Evolutionary conservation across 2,113 vertebrate genomes (phyloP), one percentile per base, ranked within the genome.

Genomic region (Vulpes lagopus): DNA sequence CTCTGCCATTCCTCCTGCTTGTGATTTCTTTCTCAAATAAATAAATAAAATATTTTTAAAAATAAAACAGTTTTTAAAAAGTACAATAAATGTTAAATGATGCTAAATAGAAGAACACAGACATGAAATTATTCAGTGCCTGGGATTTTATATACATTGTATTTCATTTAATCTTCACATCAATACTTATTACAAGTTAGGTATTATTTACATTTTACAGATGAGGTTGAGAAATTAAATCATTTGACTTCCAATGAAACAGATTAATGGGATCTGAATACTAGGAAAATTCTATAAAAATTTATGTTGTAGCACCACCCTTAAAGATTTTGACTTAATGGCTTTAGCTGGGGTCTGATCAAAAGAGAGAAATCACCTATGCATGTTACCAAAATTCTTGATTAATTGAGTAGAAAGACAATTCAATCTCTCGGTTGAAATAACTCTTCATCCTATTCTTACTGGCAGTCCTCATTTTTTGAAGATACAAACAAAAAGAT

Each of bases 81-180:
- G 43, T 43, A 43, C 43, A 43, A 43, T 43, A 43, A 43, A 43
- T 43, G 43, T 43, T 43, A 15, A 55, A 43, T 30, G 62, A 92
- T 17, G 11, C 23, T 30, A 27, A 92, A 73, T 22, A 82, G 32
- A 69, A 87, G 49, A 80, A 69, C 43, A 87, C 0, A 91, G 35
- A 91, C 32, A 25, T 35, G 35, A 86, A 89, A 76, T 96, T 82
- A 89, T 69, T 64, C 43, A 80, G 22, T 79, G 5, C 38, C 53
- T 38, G 60, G 38, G 9, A 96, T 11, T 79, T 84, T 65, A 83
- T 25, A 65, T 17, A 83, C 12, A 78, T 64, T 69, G 57, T 64
- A 95, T 83, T 83, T 87, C 35, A 85, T 86, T 94, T 90, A 90
- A 73, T 86, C 53, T n/a, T 73, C 43, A 85, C 62, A 90, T 62